Evolutionary conservation across 2,888 invertebrate species (phyloP), one percentile per base, ranked within the genome.

Genomic region (Villa cingulata): DNA sequence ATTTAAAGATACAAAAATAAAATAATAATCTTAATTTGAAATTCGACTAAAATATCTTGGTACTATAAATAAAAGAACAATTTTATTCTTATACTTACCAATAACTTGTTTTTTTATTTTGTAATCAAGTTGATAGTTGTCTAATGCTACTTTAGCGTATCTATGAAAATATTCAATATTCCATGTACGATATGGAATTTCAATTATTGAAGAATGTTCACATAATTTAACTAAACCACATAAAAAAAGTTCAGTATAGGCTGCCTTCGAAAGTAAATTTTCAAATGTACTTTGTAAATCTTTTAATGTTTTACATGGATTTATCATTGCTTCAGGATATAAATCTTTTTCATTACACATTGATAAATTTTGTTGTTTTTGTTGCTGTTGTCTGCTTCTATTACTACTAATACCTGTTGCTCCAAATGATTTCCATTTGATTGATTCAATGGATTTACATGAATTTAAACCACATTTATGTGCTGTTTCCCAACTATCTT

Each of bases 141-240:
- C 48, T 1, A 53, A n/a, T 2, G 66, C 44, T 15, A 57, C 56
- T n/a, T 58, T 52, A 0, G 58, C 39, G 41, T 64, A 64, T 0
- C 51, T 32, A 1, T 63, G 49, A 43, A 62, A 63, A 38, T 63
- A 57, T 1, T 52, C n/a, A 6, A 64, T 43, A 10, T 55, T 51
- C 69, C 69, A 69, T 1, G 65, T 60, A 19, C 63, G 61, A 50
- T 59, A 62, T 27, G 63, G 57, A 2, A 61, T 50, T 5, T 57
- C 58, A 17, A n/a, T n/a, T n/a, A 58, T 54, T 3, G 49, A 47
- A n/a, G n/a, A n/a, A 9, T 48, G 43, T n/a, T 58, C 58, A 4
- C 58, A 55, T 5, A 66, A 45, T 50, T 60, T 60, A 1, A 39
- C 47, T 14, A 69, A 39, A 2, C 59, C 58, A 6, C 51, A 57